Conservation (phyloP, 2,888 invertebrate genomes). For the Drosophila infuscata region DNA sequence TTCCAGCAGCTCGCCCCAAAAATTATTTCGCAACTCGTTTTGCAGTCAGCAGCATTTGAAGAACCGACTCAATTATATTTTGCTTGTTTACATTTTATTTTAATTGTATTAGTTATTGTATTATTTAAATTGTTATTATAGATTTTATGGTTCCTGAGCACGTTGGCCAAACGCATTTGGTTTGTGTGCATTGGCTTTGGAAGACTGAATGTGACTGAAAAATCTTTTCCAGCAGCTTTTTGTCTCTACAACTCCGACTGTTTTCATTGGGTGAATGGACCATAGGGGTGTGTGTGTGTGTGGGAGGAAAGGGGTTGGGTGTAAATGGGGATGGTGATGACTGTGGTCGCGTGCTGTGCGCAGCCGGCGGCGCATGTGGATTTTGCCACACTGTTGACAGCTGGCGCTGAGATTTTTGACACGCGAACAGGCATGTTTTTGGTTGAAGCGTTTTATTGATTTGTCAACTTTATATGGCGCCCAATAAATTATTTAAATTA, state of each 20-base stretch:
- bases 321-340: neutral
- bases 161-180: constrained; percentile 35
- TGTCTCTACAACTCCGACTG: constrained; percentile 59
- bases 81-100: constrained; percentile 4
- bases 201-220: constrained; percentile 83
- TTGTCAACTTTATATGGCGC: constrained; percentile 49
- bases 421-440: constrained; percentile 35
- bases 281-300: constrained; percentile 1
- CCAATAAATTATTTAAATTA: constrained; percentile 57
- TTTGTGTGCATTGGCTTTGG: constrained; percentile 68
- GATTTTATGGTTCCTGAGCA: constrained; percentile 56
- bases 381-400: constrained; percentile 45
- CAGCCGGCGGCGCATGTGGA: constrained; percentile 56
- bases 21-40: neutral
- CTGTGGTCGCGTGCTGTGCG: constrained; percentile 50
- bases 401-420: constrained; percentile 62
- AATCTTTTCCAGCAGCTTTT: constrained; percentile 74
- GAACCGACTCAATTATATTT: constrained; percentile 2
- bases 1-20: constrained; percentile 38
- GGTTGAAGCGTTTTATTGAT: constrained; percentile 65
- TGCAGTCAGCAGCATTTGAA: neutral
- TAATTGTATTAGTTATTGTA: constrained; percentile 9
- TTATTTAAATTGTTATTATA: constrained; percentile 20
- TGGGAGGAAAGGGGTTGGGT: neutral
- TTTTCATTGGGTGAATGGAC: constrained; percentile 53